These are phyloP conservation scores for Prunella fulvescens DNA, from an alignment of 2,113 vertebrate genomes.

Conservation along the genomic window DNA sequence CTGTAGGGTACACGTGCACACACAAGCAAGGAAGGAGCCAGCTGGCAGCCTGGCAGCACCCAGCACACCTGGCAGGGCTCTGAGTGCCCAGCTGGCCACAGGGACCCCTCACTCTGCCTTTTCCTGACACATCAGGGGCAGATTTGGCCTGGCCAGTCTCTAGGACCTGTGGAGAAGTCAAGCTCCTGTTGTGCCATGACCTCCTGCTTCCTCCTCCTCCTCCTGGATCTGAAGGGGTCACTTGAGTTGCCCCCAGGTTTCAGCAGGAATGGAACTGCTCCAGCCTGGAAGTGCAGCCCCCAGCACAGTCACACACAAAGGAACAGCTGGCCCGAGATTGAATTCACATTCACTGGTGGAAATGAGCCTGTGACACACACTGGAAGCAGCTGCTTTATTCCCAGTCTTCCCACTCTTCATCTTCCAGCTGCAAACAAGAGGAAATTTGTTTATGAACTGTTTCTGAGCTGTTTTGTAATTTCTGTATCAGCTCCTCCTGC, in stretches of 20 bases:
- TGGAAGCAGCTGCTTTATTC: conserved; percentile 75
- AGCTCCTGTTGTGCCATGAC: neutral
- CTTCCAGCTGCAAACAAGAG: conserved; percentile 81
- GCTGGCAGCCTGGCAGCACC: neutral
- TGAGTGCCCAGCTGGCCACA: neutral
- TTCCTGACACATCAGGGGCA: rapidly evolving
- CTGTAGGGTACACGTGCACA: neutral
- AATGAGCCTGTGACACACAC: conserved; percentile 42
- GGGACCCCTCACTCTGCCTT: neutral
- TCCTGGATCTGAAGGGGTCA: neutral
- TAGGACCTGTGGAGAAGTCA: neutral
- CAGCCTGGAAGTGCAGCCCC: conserved; percentile 22
- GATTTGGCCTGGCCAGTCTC: neutral
- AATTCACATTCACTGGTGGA: conserved; percentile 49
- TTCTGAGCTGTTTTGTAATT: neutral
- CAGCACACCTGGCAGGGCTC: neutral
- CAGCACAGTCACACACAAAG: conserved; percentile 64
- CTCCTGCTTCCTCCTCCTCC: neutral
- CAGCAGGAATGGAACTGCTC: conserved; percentile 30
- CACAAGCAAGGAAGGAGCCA: neutral
- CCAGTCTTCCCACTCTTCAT: conserved; percentile 98
- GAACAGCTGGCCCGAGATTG: conserved; percentile 13
- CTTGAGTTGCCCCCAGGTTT: neutral
- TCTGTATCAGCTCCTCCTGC: neutral
- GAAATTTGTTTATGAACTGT: neutral